Evolutionary conservation across 64 coral and sea anemone genomes (phyloP).

Genomic region (Porites lutea): DNA sequence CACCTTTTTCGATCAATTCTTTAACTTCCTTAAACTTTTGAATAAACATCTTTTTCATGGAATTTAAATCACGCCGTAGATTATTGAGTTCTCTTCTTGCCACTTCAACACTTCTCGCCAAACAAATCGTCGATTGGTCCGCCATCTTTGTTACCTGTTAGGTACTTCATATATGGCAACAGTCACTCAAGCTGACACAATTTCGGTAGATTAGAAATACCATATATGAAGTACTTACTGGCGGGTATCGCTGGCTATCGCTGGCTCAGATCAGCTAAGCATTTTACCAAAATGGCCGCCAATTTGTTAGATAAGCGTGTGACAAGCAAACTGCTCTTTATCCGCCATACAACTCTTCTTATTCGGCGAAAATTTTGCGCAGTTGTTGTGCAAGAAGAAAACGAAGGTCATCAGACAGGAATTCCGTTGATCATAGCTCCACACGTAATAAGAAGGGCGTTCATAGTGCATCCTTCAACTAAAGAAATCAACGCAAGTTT

Average conservation of each 20-base stretch:
- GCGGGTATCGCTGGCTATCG: not conserved
- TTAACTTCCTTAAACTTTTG: conserved; percentile 31
- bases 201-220: too few species aligned
- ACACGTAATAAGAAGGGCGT: conserved; percentile 88
- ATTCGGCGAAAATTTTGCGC: conserved; percentile 34
- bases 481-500: conserved; percentile 50
- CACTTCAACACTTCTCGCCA: conserved; percentile 1
- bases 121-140: not conserved
- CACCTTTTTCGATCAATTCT: not conserved
- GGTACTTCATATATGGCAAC: too few species aligned
- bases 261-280: conserved; percentile 17
- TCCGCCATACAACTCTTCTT: not conserved
- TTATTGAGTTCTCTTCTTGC: conserved; percentile 41
- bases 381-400: conserved; percentile 33
- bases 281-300: conserved; percentile 58
- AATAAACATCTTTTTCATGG: conserved; percentile 17
- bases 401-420: conserved; percentile 73
- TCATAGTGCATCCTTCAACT: conserved; percentile 82
- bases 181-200: too few species aligned
- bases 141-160: not conserved
- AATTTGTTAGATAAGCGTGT: not conserved
- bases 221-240: too few species aligned
- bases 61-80: conserved; percentile 3
- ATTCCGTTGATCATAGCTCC: conserved; percentile 80
- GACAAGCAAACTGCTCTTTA: not conserved